Percentiles rank a stretch among this genome's conserved stretches.
Evolutionary conservation across 2,113 vertebrate species (phyloP).

Genomic region (Siphamia tubifer): DNA sequence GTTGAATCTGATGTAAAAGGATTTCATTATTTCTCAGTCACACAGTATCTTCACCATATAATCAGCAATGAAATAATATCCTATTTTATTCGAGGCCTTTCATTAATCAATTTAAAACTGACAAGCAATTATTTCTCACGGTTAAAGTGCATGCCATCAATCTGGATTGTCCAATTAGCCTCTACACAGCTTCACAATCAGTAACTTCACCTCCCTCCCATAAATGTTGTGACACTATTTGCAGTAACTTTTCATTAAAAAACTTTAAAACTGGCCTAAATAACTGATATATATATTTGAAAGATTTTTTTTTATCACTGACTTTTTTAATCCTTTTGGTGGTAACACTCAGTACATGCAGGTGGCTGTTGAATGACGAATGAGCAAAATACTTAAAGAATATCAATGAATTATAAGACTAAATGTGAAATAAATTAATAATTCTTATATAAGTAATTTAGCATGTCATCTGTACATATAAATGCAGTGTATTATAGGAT

Average conservation of each 20-base stretch:
- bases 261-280: slow-evolving; percentile 27
- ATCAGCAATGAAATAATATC: slow-evolving; percentile 22
- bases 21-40: slow-evolving; percentile 1
- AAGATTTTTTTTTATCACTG: slow-evolving; percentile 7
- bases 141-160: slow-evolving; percentile 51
- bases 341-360: too few species aligned
- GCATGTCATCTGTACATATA: too few species aligned
- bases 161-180: slow-evolving; percentile 47
- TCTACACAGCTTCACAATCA: slow-evolving; percentile 5
- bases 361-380: too few species aligned
- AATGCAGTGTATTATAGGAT: too few species aligned
- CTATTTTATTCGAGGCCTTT: slow-evolving; percentile 22
- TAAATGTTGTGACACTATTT: neutral
- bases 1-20: neutral
- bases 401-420: too few species aligned
- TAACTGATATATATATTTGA: neutral
- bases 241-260: slow-evolving; percentile 14
- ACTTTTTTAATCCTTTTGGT: too few species aligned
- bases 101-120: slow-evolving; percentile 51
- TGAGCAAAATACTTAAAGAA: too few species aligned
- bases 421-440: too few species aligned
- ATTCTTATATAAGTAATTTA: too few species aligned
- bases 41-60: slow-evolving; percentile 11
- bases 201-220: slow-evolving; percentile 16
- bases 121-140: slow-evolving; percentile 54